These are phyloP conservation scores for Bos indicus DNA, from an alignment of 2,113 vertebrate species.

Conservation along the genomic window DNA sequence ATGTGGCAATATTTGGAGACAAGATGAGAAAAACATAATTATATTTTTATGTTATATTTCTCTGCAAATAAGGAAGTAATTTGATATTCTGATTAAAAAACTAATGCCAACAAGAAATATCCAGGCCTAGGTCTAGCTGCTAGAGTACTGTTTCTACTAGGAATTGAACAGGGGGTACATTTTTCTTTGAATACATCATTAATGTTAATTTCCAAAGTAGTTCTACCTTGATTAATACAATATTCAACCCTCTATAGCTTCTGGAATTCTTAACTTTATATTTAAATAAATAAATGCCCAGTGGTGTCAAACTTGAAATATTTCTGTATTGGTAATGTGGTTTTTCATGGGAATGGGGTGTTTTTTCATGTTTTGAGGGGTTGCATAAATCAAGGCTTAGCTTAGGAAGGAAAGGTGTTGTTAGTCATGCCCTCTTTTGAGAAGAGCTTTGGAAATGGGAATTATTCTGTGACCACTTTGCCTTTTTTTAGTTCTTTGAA, in stretches of 20 bases:
- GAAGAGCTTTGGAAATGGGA: neutral
- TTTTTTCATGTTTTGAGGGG: neutral
- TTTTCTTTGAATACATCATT: neutral
- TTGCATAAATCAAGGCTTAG: neutral
- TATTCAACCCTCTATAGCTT: neutral
- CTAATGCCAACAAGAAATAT: neutral
- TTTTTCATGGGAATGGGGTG: neutral
- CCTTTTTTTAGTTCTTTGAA: neutral
- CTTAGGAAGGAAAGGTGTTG: neutral
- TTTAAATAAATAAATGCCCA: neutral
- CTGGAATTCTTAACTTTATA: neutral
- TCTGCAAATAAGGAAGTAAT: neutral
- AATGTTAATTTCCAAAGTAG: neutral
- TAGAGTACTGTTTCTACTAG: neutral
- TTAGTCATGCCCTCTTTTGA: neutral
- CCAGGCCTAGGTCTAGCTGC: neutral
- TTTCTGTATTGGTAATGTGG: neutral
- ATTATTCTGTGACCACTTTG: neutral
- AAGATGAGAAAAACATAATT: neutral
- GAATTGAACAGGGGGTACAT: neutral
- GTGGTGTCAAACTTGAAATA: neutral
- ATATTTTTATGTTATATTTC: neutral
- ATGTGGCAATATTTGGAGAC: neutral
- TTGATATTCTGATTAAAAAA: neutral
- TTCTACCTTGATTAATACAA: neutral